A percentile compares a stretch with the other conserved stretches of the same genome.
Evolutionary conservation across 2,888 invertebrate species (phyloP).

Genomic region (Cataglyphis cursor): DNA sequence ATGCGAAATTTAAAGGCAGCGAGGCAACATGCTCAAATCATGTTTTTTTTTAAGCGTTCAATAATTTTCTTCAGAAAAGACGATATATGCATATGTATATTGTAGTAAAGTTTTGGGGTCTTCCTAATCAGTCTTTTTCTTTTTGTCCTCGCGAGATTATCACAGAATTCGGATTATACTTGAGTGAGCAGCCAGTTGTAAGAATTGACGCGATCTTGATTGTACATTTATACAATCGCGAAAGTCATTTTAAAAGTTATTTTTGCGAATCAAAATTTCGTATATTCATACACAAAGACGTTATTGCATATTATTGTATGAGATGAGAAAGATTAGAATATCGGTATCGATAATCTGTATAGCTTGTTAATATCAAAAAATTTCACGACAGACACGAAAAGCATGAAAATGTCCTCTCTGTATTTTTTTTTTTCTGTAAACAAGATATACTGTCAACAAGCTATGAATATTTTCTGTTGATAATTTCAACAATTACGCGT

Average conservation of each 20-base stretch:
- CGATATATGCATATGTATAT: background rate
- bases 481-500: conserved; percentile 43
- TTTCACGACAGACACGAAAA: conserved; percentile 21
- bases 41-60: conserved; percentile 8
- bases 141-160: conserved; percentile 69
- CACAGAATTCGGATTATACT: conserved; percentile 69
- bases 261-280: conserved; percentile 20
- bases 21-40: conserved; percentile 6
- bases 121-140: conserved; percentile 74
- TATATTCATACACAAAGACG: conserved; percentile 7
- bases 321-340: conserved; percentile 73
- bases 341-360: conserved; percentile 54
- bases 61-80: background rate
- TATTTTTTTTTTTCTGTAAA: conserved; percentile 27
- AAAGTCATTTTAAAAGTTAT: conserved; percentile 45
- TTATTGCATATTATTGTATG: conserved; percentile 53
- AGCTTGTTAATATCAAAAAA: conserved; percentile 43
- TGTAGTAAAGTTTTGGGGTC: conserved; percentile 33
- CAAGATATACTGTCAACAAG: conserved; percentile 45
- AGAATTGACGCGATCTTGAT: conserved; percentile 73
- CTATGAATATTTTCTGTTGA: conserved; percentile 30
- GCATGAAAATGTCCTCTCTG: background rate
- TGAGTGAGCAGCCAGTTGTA: conserved; percentile 44
- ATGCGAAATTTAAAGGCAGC: conserved; percentile 27
- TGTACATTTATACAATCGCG: conserved; percentile 53